Evolutionary conservation across 53 echinoderm and acorn worm species (phyloP), one percentile per base, ranked within the genome.

Genomic region (Astropecten irregularis): DNA sequence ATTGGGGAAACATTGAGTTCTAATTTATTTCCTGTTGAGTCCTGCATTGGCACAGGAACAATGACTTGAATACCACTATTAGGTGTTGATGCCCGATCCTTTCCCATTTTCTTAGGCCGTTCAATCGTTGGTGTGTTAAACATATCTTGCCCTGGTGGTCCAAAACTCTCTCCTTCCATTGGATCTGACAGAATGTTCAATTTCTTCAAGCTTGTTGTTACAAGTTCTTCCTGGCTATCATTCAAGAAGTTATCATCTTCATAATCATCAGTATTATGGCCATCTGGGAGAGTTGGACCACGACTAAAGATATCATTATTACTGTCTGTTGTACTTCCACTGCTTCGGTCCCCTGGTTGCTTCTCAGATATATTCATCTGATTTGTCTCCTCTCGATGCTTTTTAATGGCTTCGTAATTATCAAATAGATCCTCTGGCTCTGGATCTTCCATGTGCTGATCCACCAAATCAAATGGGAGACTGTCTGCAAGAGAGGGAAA

Each of bases 311-410:
- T 68, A 46, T 95, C 95, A 31, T 93, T 95, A 85, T 95, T 95
- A 39, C 93, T 93, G 52, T 96, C 96, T 10, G 93, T 88, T 35
- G 88, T 84, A 35, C 96, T 96, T 66, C 94, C 91, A 52, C 91
- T 77, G 63, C 93, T 94, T 51, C 91, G 83, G 15, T 89, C 67
- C 36, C 87, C 73, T 5, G 87, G 69, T 47, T 86, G 88, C 68
- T 61, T 84, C 32, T 76, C 46, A 0, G 79, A 71, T 54, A 88
- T 55, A 22, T 84, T 88, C 48, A 89, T 85, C 52, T 74, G 57
- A 0, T 49, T 66, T 0, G 68, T 85, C 66, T 76, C 76, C 42
- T 85, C 86, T 25, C 86, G 74, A 27, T 73, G 76, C 31, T 73
- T 85, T 40, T 76, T 73, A 33, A 79, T 79, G 15, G 86, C 76